Evolutionary conservation across 1,140 invertebrate genomes (phyloP).

Genomic region (Antheraea pernyi): DNA sequence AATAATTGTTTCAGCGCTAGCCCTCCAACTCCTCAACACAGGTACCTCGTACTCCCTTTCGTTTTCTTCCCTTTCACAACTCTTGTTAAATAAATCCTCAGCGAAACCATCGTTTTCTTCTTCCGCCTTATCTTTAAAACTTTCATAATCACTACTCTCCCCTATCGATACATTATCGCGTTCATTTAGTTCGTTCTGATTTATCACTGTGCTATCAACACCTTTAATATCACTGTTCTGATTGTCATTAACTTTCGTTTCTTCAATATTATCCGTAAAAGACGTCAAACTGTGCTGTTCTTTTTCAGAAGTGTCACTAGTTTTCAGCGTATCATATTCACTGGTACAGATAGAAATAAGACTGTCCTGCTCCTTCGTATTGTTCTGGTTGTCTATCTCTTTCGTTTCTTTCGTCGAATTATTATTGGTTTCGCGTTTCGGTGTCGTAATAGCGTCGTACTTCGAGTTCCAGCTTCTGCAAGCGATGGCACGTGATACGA

Average conservation of each 20-base stretch:
- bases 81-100: constrained; percentile 68
- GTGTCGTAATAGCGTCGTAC: constrained; percentile 82
- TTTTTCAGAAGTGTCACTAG: constrained; percentile 67
- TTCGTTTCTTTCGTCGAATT: constrained; percentile 55
- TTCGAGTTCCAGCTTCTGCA: constrained; percentile 88
- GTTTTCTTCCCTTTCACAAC: constrained; percentile 42
- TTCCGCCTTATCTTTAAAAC: constrained; percentile 85
- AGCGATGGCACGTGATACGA: constrained; percentile 85
- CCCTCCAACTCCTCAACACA: constrained; percentile 53
- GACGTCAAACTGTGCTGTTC: constrained; percentile 64
- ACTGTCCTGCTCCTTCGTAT: constrained; percentile 59
- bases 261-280: constrained; percentile 16
- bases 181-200: constrained; percentile 35
- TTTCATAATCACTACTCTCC: constrained; percentile 92
- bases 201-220: constrained; percentile 83
- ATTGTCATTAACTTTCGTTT: constrained; percentile 8
- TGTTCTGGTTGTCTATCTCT: constrained; percentile 45
- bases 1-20: constrained; percentile 60
- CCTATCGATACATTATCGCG: constrained; percentile 85
- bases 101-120: constrained; percentile 74
- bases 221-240: constrained; percentile 34
- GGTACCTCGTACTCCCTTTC: constrained; percentile 39
- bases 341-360: constrained; percentile 63
- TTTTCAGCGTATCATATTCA: constrained; percentile 64
- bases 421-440: constrained; percentile 64